Base-by-base conservation (phyloP, 2,113 vertebrate genomes). In the Cyprinus carpio region DNA sequence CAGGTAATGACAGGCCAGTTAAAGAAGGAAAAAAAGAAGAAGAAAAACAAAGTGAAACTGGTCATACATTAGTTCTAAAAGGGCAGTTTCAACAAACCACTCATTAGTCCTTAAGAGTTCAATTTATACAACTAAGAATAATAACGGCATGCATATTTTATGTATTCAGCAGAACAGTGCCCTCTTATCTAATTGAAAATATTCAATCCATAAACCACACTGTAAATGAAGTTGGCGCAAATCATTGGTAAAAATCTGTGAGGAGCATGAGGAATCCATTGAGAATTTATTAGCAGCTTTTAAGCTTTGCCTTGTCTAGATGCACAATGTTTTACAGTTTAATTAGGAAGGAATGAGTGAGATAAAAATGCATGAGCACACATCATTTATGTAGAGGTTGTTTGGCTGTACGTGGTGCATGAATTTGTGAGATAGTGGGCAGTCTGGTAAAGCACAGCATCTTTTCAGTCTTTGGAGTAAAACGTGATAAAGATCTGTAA, bases 231-330 rank as follows among this genome's bases (percentile, higher is more conserved):
- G 49, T 37, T 80, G 31, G 31, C 46, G 56, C 76, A 58, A 81
- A 37, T 84, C 67, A 56, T 78, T 81, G 75, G 40, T 84, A n/a
- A 40, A 62, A 81, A 87, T 87, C 54, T 40, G 64, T 29, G 71
- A 9, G 12, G 34, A 11, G 40, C 40, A 43, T 10, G 0, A 46
- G 10, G 3, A 46, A 67, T 64, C 71, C 77, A 87, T 82, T 82
- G 81, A 87, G 74, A 71, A 76, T 83, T 77, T 76, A 69, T 43
- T 77, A 80, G 60, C 23, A 5, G 49, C 31, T 79, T 83, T 83
- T 78, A 83, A 83, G 62, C 54, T 69, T 43, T 49, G 51, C 77
- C 40, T 81, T 75, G 74, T 87, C 34, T 31, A 4, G 25, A 16
- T 76, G 78, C 40, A 74, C 60, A 60, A 84, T 25, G 60, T 62